Conservation (phyloP, 2,888 invertebrate species). For the Agonopterix heracliana region DNA sequence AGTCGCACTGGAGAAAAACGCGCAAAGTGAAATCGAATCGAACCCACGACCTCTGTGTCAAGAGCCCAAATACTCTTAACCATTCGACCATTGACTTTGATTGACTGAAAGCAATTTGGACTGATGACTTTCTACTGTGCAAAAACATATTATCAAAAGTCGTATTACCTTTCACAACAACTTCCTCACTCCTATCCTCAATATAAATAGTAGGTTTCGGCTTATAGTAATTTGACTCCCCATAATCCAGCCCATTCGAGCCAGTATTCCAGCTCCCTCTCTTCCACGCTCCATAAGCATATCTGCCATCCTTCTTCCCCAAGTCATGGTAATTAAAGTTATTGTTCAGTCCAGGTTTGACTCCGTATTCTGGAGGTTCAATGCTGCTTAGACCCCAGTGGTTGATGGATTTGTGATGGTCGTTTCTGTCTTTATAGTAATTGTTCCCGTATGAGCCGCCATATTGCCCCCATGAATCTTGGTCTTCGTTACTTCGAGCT, state of each 20-base stretch:
- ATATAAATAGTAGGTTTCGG: conserved; percentile 27
- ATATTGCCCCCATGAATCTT: conserved; percentile 77
- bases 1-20: no score
- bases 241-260: conserved; percentile 36
- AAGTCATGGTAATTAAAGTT: conserved; percentile 66
- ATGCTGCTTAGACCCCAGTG: conserved; percentile 70
- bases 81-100: no score
- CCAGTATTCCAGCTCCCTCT: conserved; percentile 46
- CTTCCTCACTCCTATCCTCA: conserved; percentile 41
- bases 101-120: no score
- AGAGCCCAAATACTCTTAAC: no score
- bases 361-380: conserved; percentile 14
- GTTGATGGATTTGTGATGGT: conserved; percentile 59
- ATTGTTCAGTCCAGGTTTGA: conserved; percentile 19
- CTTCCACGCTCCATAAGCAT: conserved; percentile 55
- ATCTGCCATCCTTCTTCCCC: conserved; percentile 47
- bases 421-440: conserved; percentile 57
- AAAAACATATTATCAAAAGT: background rate
- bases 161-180: conserved; percentile 36
- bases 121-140: background rate
- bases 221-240: conserved; percentile 33
- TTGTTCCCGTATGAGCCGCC: conserved; percentile 75
- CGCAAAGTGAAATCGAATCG: no score
- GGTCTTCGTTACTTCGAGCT: conserved; percentile 47
- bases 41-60: no score